A percentile compares a stretch with the other conserved stretches of the same genome.
Conservation (phyloP, 2,888 invertebrate genomes). For the Tillus elongatus region DNA sequence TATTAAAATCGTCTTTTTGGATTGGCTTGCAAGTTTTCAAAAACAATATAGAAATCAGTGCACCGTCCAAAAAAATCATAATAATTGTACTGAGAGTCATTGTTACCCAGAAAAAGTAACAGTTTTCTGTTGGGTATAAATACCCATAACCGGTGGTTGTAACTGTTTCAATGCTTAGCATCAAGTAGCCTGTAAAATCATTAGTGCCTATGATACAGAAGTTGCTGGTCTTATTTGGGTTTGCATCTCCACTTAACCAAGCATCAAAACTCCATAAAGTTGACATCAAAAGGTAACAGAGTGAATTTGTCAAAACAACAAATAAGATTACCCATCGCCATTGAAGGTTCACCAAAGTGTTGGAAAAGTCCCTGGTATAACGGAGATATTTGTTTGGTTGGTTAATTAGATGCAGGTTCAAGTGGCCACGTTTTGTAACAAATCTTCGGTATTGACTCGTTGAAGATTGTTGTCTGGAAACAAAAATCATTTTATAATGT, state of each 20-base stretch:
- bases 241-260: constrained; percentile 13
- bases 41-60: constrained; percentile 44
- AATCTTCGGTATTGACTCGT: too few relatives aligned
- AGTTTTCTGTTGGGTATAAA: constrained; percentile 32
- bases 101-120: constrained; percentile 29
- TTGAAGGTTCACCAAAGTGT: constrained; percentile 58
- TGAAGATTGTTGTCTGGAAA: neutral
- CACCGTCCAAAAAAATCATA: constrained; percentile 23
- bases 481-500: neutral
- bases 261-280: constrained; percentile 20
- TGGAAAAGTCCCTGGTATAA: constrained; percentile 48
- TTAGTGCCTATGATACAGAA: constrained; percentile 29
- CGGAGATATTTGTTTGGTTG: constrained; percentile 27
- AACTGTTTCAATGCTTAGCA: constrained; percentile 34
- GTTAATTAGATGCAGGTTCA: constrained; percentile 18
- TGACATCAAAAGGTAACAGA: constrained; percentile 21
- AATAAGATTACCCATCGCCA: constrained; percentile 61
- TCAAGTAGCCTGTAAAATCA: constrained; percentile 31
- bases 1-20: constrained; percentile 31
- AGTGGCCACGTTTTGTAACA: constrained; percentile 42
- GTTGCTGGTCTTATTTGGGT: constrained; percentile 14
- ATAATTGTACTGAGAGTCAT: constrained; percentile 19
- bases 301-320: constrained; percentile 29
- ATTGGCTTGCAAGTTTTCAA: constrained; percentile 55
- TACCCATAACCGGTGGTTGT: constrained; percentile 34